Evolutionary conservation across 2,797 vertebrate genomes (phyloP).

Genomic region (Myripristis murdjan): DNA sequence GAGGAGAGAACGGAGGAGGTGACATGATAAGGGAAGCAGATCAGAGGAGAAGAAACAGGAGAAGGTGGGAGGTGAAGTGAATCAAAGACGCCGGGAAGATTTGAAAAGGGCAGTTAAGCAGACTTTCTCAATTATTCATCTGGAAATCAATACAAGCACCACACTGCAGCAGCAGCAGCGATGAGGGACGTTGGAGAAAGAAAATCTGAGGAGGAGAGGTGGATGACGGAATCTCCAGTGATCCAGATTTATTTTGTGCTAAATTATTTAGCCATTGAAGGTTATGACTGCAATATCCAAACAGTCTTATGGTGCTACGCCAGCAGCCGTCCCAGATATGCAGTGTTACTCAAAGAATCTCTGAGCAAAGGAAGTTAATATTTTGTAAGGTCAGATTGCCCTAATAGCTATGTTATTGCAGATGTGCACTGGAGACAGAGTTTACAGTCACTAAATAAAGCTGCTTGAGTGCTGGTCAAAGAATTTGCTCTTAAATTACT

Average conservation of each 20-base stretch:
- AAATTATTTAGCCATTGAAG: slow-evolving; percentile 33
- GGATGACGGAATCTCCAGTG: slow-evolving; percentile 35
- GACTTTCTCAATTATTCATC: slow-evolving; percentile 79
- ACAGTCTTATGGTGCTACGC: background rate
- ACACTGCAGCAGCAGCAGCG: slow-evolving; percentile 30
- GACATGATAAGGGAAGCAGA: slow-evolving; percentile 28
- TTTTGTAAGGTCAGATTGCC: slow-evolving; percentile 19
- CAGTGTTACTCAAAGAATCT: background rate
- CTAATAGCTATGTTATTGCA: slow-evolving; percentile 4
- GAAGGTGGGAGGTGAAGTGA: slow-evolving; percentile 39
- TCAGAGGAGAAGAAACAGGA: slow-evolving; percentile 15
- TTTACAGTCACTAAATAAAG: slow-evolving; percentile 26
- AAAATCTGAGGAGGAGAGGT: slow-evolving; percentile 25
- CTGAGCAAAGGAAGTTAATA: background rate
- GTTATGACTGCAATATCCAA: slow-evolving; percentile 6
- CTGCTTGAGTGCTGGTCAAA: background rate
- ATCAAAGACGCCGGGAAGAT: slow-evolving; percentile 50
- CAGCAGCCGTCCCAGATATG: too few relatives aligned
- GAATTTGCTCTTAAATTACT: slow-evolving; percentile 35
- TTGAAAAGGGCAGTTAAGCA: slow-evolving; percentile 67
- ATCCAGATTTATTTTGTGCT: slow-evolving; percentile 49
- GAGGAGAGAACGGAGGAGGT: slow-evolving; percentile 13
- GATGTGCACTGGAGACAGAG: background rate
- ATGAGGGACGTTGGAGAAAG: slow-evolving; percentile 37
- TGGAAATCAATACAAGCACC: slow-evolving; percentile 75